Percentiles rank a stretch among this genome's conserved stretches.
These are phyloP conservation scores for Panagrolaimus sp. DNA, from an alignment of 1,140 invertebrate genomes.

Conservation along the genomic window DNA sequence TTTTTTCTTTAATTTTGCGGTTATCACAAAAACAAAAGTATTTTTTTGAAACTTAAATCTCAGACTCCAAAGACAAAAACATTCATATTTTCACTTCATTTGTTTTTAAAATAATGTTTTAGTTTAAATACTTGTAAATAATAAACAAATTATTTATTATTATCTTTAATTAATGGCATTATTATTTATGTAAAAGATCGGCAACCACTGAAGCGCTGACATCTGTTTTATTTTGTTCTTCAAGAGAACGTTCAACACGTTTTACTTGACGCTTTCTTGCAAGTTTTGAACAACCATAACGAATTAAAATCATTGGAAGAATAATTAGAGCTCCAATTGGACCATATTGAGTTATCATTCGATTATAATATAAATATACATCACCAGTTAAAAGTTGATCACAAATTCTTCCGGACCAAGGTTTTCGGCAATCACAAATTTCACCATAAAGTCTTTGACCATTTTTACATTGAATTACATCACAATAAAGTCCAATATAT, in stretches of 20 bases:
- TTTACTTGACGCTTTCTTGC: constrained; percentile 9
- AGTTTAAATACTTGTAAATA: no score
- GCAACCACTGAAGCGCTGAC: background rate
- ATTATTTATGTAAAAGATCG: background rate
- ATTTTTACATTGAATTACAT: constrained; percentile 8
- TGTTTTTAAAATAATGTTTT: no score
- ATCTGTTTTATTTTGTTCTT: constrained; percentile 9
- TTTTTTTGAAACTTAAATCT: no score
- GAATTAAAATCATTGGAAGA: constrained; percentile 27
- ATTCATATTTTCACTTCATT: no score
- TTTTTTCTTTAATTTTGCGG: no score
- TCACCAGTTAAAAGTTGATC: constrained; percentile 27
- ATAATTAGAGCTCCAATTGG: constrained; percentile 31
- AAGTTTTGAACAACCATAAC: constrained; percentile 22
- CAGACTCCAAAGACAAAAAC: no score
- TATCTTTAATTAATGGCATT: no score
- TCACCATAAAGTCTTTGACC: background rate
- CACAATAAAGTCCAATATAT: background rate
- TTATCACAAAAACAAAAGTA: no score
- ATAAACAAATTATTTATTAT: no score
- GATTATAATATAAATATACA: constrained; percentile 35
- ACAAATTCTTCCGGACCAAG: constrained; percentile 28
- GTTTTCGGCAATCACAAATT: constrained; percentile 27
- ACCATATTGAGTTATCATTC: constrained; percentile 25
- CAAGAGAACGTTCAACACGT: background rate